Evolutionary conservation across 2,888 invertebrate genomes (phyloP).

Genomic region (Eilema depressum): DNA sequence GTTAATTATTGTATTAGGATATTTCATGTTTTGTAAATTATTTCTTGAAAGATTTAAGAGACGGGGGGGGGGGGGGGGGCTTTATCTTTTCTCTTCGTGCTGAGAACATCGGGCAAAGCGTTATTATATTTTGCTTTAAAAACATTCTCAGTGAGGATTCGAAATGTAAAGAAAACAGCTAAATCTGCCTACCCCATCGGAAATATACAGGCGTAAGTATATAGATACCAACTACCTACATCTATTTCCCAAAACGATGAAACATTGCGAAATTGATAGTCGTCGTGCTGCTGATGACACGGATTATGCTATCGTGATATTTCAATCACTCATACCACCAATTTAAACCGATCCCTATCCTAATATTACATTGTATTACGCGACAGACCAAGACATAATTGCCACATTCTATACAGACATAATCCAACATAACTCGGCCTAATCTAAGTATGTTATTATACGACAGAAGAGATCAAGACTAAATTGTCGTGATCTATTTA

Average conservation of each 20-base stretch:
- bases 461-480: slow-evolving; percentile 32
- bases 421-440: slow-evolving; percentile 23
- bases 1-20: too few relatives aligned
- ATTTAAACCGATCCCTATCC: slow-evolving; percentile 24
- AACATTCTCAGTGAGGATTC: too few relatives aligned
- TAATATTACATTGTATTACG: slow-evolving; percentile 21
- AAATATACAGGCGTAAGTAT: background rate
- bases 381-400: slow-evolving; percentile 24
- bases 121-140: too few relatives aligned
- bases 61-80: too few relatives aligned
- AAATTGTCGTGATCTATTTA: slow-evolving; percentile 25
- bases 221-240: slow-evolving; percentile 16
- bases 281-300: slow-evolving; percentile 57
- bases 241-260: slow-evolving; percentile 33
- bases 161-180: background rate
- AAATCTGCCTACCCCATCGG: background rate
- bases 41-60: too few relatives aligned
- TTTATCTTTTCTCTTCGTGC: too few relatives aligned
- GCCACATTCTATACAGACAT: slow-evolving; percentile 8
- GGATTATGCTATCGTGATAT: slow-evolving; percentile 48
- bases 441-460: slow-evolving; percentile 19
- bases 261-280: slow-evolving; percentile 55
- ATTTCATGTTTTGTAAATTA: too few relatives aligned
- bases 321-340: slow-evolving; percentile 39
- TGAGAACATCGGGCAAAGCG: too few relatives aligned